Base-by-base conservation (phyloP, 2,797 vertebrate genomes). In the Gymnocypris eckloni region DNA sequence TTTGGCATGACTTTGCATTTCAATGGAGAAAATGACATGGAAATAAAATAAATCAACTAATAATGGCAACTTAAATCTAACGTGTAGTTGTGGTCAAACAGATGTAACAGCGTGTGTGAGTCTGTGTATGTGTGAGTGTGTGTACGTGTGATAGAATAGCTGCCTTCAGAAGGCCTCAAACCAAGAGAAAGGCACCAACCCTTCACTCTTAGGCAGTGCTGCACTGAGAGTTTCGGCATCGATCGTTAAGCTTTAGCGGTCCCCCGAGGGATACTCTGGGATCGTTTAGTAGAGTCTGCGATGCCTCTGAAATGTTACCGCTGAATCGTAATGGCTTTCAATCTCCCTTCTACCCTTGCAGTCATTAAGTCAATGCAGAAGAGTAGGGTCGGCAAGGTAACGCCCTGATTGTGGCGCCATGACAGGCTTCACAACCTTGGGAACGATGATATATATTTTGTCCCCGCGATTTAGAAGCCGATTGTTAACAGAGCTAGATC, bases 191-290 rank as follows among this genome's bases (percentile, higher is more conserved):
- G 88, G 90, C 89, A 91, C 78, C 78, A 91, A 89, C 89, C 90
- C 90, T 90, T 90, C 88, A 79, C 16, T 92, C 92, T 78, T 18
- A 89, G 90, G 91, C 90, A 91, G 71, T 89, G 91, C 91, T 93
- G 91, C 92, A 92, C 91, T 89, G 91, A 93, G 92, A 90, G 93
- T 93, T 94, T 94, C 93, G 93, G 92, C 94, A 93, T 94, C 72
- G 90, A 92, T 93, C 93, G 90, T 93, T 93, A 88, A 67, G 90
- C 91, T 91, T 92, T n/a, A 37, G 28, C 87, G 92, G 92, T 92
- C 91, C 89, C 87, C 90, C 87, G 88, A 91, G 84, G 64, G 37
- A 79, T 48, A 64, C 77, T 75, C 80, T 86, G 81, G 86, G 83
- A 88, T 86, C 48, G 67, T 85, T 84, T 84, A 39, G 82, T 86